Evolutionary conservation across 1,140 invertebrate species (phyloP).

Genomic region (Drosophila tropicalis): DNA sequence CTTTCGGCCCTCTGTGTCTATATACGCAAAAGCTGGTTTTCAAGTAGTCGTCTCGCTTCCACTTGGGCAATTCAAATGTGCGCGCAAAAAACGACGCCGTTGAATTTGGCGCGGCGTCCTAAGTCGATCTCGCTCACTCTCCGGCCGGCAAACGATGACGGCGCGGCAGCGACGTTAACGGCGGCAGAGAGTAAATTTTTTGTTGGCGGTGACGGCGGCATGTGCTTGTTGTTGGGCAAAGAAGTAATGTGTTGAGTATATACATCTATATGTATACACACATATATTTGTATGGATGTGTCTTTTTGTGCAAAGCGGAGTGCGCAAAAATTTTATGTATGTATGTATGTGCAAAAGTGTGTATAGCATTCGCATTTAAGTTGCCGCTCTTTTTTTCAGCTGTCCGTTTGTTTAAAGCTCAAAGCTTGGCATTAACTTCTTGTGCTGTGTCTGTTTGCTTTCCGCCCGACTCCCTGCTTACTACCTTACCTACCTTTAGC

Average conservation of each 20-base stretch:
- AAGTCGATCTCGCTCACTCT: conserved; percentile 68
- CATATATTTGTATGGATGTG: conserved; percentile 28
- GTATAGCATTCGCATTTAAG: conserved; percentile 55
- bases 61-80: conserved; percentile 43
- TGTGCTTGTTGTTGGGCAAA: conserved; percentile 55
- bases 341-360: conserved; percentile 34
- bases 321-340: conserved; percentile 66
- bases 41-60: conserved; percentile 58
- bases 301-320: conserved; percentile 57
- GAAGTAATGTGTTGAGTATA: conserved; percentile 52
- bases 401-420: conserved; percentile 60
- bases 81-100: conserved; percentile 79
- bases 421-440: conserved; percentile 57
- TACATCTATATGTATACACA: conserved; percentile 10
- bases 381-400: conserved; percentile 77
- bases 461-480: conserved; percentile 12
- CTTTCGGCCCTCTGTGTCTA: conserved; percentile 57
- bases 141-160: conserved; percentile 72
- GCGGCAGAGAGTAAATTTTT: conserved; percentile 46
- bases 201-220: conserved; percentile 32
- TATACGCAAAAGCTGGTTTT: conserved; percentile 67
- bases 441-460: conserved; percentile 8
- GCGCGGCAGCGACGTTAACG: conserved; percentile 33
- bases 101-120: conserved; percentile 79
- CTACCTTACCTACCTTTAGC: neutral